phyloP scores from a whole-genome alignment of 2,797 vertebrate species.

The Ctenopoma kingsleyae region DNA sequence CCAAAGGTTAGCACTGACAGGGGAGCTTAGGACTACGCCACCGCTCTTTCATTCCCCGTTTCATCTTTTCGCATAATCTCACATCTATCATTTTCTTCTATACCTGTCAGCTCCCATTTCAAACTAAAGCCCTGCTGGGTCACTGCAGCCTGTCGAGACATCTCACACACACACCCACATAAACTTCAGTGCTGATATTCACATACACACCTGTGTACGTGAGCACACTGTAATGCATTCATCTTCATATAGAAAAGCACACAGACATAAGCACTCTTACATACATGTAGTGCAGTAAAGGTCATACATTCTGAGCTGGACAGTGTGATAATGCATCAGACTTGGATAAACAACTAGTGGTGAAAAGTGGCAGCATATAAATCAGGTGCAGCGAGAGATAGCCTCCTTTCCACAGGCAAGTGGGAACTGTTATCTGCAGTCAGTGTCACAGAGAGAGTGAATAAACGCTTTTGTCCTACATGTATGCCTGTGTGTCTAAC shows the following conservation, averaged over 20 bases:
- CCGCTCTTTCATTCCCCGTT: constrained; percentile 45
- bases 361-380: constrained; percentile 68
- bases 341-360: constrained; percentile 70
- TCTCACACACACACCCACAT: neutral
- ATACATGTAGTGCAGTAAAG: constrained; percentile 72
- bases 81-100: constrained; percentile 71
- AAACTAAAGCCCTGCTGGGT: constrained; percentile 59
- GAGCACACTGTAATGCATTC: constrained; percentile 11
- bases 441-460: constrained; percentile 60
- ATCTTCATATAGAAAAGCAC: constrained; percentile 9
- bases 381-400: constrained; percentile 66
- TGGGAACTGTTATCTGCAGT: constrained; percentile 71
- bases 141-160: constrained; percentile 25
- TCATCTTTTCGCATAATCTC: constrained; percentile 68
- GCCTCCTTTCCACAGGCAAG: constrained; percentile 43
- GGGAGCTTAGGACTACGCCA: constrained; percentile 61
- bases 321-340: constrained; percentile 67
- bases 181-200: neutral
- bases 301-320: constrained; percentile 65
- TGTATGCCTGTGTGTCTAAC: constrained; percentile 29
- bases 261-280: constrained; percentile 17
- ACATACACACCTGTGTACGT: neutral
- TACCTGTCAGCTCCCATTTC: constrained; percentile 64
- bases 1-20: constrained; percentile 81
- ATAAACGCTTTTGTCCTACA: constrained; percentile 47